A percentile compares a stretch with the other conserved stretches of the same genome.
Evolutionary conservation across 2,113 vertebrate species (phyloP).

Genomic region (Macroglossus sobrinus): DNA sequence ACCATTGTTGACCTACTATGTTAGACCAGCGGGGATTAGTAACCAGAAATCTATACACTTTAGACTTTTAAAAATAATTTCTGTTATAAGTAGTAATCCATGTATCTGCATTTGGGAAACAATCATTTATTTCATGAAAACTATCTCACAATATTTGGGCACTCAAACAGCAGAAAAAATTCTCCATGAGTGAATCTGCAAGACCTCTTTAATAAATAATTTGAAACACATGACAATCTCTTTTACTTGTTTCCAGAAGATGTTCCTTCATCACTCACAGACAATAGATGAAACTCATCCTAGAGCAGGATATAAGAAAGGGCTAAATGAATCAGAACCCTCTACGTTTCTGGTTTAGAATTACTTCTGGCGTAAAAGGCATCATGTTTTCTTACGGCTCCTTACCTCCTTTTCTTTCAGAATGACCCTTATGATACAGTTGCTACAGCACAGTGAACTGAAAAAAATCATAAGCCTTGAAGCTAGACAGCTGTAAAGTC

Average conservation of each 20-base stretch:
- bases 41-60: background rate
- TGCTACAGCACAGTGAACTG: fast-evolving
- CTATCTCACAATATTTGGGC: background rate
- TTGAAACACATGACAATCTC: background rate
- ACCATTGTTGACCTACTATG: background rate
- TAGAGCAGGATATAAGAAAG: background rate
- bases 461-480: background rate
- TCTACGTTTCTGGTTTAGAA: background rate
- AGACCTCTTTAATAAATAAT: background rate
- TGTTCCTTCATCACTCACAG: background rate
- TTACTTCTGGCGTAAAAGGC: background rate
- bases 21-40: background rate
- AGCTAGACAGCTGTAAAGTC: background rate
- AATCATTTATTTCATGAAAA: background rate
- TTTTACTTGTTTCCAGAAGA: background rate
- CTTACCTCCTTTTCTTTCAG: background rate
- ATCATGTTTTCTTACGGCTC: background rate
- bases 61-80: background rate
- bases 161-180: background rate
- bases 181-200: background rate
- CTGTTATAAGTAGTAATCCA: background rate
- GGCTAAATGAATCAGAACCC: background rate
- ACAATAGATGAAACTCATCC: background rate
- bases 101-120: background rate
- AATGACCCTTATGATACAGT: background rate